These are phyloP conservation scores for Anthophora plumipes DNA, from an alignment of 2,888 invertebrate genomes.

Conservation along the genomic window DNA sequence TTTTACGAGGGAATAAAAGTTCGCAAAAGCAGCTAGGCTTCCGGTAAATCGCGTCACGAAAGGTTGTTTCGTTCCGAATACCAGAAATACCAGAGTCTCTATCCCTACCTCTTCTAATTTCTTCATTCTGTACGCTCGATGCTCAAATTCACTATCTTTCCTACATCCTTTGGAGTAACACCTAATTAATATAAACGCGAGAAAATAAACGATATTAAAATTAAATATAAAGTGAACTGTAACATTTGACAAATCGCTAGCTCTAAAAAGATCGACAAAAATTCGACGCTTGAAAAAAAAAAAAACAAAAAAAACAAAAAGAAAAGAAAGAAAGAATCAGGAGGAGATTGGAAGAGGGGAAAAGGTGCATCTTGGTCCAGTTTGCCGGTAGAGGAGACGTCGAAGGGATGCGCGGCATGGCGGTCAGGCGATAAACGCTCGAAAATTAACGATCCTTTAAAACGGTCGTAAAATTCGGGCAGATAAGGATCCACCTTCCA, in stretches of 20 bases:
- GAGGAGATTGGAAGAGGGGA: background rate
- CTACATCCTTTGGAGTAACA: too few species aligned
- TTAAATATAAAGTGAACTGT: too few species aligned
- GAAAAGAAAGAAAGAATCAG: too few species aligned
- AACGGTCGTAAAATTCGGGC: slow-evolving; percentile 73
- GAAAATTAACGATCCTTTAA: slow-evolving; percentile 76
- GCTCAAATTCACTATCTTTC: slow-evolving; percentile 20
- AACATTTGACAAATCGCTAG: too few species aligned
- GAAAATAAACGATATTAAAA: too few species aligned
- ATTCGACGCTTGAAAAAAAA: too few species aligned
- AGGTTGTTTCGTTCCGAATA: slow-evolving; percentile 9
- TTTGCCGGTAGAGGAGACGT: background rate
- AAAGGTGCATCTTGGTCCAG: background rate
- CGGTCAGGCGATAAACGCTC: slow-evolving; percentile 61
- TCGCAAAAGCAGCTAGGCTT: slow-evolving; percentile 8
- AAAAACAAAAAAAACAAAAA: too few species aligned
- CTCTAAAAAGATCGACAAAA: too few species aligned
- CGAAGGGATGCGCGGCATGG: slow-evolving; percentile 21
- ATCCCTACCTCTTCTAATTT: background rate
- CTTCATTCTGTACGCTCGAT: background rate
- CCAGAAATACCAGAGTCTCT: background rate
- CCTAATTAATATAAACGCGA: too few species aligned
- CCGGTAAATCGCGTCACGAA: slow-evolving; percentile 41
- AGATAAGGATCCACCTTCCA: slow-evolving; percentile 74
- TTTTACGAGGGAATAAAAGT: slow-evolving; percentile 28